phyloP scores from a whole-genome alignment of 2,888 invertebrate species.

The Synergus itoensis region DNA sequence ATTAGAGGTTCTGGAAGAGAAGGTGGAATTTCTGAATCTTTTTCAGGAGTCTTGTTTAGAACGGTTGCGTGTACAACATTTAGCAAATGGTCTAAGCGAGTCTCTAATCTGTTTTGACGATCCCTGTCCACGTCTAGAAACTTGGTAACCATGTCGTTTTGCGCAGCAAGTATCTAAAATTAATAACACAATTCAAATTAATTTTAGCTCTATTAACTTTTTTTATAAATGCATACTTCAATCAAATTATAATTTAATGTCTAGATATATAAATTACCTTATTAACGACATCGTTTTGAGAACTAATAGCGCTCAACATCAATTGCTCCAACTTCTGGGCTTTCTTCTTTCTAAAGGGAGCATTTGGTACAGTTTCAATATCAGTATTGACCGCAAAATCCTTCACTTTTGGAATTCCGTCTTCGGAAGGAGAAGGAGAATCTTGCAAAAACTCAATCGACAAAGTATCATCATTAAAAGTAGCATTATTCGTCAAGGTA shows the following conservation, averaged over 20 bases:
- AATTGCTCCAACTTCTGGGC: constrained; percentile 74
- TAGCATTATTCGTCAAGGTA: constrained; percentile 74
- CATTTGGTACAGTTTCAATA: constrained; percentile 63
- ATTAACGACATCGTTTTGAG: constrained; percentile 75
- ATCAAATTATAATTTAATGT: background rate
- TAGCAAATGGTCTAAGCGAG: constrained; percentile 72
- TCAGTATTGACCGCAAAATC: constrained; percentile 70
- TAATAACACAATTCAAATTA: constrained; percentile 9
- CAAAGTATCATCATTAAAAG: constrained; percentile 74
- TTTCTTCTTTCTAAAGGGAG: constrained; percentile 73
- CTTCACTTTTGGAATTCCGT: constrained; percentile 63
- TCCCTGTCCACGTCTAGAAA: constrained; percentile 74
- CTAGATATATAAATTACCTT: constrained; percentile 62
- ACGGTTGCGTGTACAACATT: constrained; percentile 73
- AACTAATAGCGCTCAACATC: constrained; percentile 74
- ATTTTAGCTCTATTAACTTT: background rate
- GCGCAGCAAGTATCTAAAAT: constrained; percentile 72
- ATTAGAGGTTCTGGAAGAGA: constrained; percentile 61
- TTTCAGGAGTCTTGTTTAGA: constrained; percentile 68
- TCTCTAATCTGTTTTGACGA: constrained; percentile 74
- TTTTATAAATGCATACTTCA: background rate
- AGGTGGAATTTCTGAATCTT: constrained; percentile 54
- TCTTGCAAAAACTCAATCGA: constrained; percentile 73
- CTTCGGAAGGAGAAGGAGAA: constrained; percentile 69
- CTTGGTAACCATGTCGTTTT: constrained; percentile 73